Evolutionary conservation across 2,888 invertebrate species (phyloP).

Genomic region (Osmoderma eremita): DNA sequence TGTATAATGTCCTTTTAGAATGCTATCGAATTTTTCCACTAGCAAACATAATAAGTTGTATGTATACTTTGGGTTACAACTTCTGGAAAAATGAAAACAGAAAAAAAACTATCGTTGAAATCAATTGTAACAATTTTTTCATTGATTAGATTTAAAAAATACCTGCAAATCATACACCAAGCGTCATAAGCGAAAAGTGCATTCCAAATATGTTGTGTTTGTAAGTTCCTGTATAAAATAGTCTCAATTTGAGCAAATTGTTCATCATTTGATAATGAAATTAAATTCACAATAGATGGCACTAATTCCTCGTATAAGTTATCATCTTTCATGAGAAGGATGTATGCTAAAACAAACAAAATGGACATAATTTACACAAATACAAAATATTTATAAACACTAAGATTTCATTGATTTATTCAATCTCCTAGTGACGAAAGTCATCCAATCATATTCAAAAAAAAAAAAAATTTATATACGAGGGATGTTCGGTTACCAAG

Average conservation of each 20-base stretch:
- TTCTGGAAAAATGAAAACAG: slow-evolving; percentile 13
- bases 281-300: slow-evolving; percentile 47
- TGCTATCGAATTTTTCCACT: slow-evolving; percentile 28
- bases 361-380: neutral
- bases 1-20: slow-evolving; percentile 47
- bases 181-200: slow-evolving; percentile 54
- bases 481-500: too few relatives aligned
- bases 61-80: slow-evolving; percentile 5
- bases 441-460: too few relatives aligned
- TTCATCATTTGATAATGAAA: slow-evolving; percentile 46
- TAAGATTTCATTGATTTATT: neutral
- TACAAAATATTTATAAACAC: neutral
- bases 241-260: slow-evolving; percentile 49
- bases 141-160: neutral
- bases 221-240: slow-evolving; percentile 51
- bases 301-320: slow-evolving; percentile 49
- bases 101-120: neutral
- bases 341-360: slow-evolving; percentile 23
- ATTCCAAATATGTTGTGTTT: slow-evolving; percentile 52
- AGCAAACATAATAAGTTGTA: slow-evolving; percentile 37
- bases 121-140: neutral
- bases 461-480: too few relatives aligned
- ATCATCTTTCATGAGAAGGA: slow-evolving; percentile 27
- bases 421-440: too few relatives aligned
- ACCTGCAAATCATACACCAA: slow-evolving; percentile 55